Evolutionary conservation across 1,140 invertebrate species (phyloP), one percentile per base, ranked within the genome.

Genomic region (Orius insidiosus): DNA sequence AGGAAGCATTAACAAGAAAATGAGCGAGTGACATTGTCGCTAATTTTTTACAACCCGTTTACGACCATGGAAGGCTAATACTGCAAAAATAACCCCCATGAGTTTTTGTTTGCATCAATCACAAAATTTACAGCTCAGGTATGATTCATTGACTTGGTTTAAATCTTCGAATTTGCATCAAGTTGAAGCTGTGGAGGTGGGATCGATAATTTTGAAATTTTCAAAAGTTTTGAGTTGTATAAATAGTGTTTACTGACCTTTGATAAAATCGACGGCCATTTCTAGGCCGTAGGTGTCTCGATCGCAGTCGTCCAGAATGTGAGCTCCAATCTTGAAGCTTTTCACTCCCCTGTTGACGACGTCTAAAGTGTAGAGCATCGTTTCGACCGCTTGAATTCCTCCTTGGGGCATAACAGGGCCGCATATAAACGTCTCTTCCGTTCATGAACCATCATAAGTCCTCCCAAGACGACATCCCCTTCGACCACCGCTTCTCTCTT

Each of bases 211-310:
- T n/a, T n/a, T n/a, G n/a, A n/a, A n/a, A n/a, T n/a, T n/a, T n/a
- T n/a, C n/a, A n/a, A n/a, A n/a, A n/a, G n/a, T n/a, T n/a, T n/a
- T n/a, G n/a, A n/a, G n/a, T n/a, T n/a, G n/a, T n/a, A n/a, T n/a
- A n/a, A n/a, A n/a, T n/a, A n/a, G 24, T 24, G 3, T 24, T 24
- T 24, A 3, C 75, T 70, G 66, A 93, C 89, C 89, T 80, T 93
- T 89, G 50, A 95, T 95, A 60, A 95, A 95, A 62, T 94, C 89
- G 5, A 95, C 85, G 7, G 88, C 85, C 76, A 94, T 92, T 58
- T 94, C 88, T 24, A 95, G 65, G 2, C 90, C 89, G 60, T 93
- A 93, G 1, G 88, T 94, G 59, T 96, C 90, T 64, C 87, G 85
- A 65, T 94, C 89, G 64, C 90, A 96, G 60, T 96, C 90, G 59